Base-by-base conservation (phyloP, 1,140 invertebrate genomes). In the Trichonephila inaurata region DNA sequence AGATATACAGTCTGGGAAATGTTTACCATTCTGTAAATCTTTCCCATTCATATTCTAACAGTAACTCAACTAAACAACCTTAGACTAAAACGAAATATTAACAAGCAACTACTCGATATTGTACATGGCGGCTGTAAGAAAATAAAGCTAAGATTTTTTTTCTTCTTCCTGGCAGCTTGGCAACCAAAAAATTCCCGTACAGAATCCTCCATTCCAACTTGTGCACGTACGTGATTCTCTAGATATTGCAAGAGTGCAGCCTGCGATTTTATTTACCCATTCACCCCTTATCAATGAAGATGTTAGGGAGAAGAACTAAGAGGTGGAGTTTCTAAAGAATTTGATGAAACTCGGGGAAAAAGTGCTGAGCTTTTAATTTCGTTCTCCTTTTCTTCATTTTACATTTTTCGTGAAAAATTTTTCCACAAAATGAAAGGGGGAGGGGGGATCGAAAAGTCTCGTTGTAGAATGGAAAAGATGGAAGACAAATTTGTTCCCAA, bases 321-420 rank as follows among this genome's bases (percentile, higher is more conserved):
- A 58, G 28, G 14, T 18, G 40, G 62, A 64, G 86, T 88, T 88
- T 88, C 60, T 40, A 88, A 88, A 88, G 86, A 88, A 58, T 83
- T 83, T 58, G 51, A 83, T 83, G 82, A 83, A 83, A 88, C 60
- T 33, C 64, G 33, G 40, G 33, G 33, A 64, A 88, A 88, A 88
- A 88, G 62, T 66, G 61, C 86, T 88, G 86, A 88, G 86, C 86
- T 88, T 88, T 66, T 88, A 88, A 88, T 88, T 88, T 64, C 86
- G 83, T 58, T 61, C 14, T 21, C n/a, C 51, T 16, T 33, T 24
- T 88, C 86, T 40, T 40, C 28, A 66, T 88, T 88, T 64, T 83
- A 60, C 51, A 83, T 83, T 83, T 83, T 83, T 83, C 44, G 19
- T n/a, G 6, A 77, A n/a, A n/a, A 60, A 5, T 60, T 83, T 60